Conservation (phyloP, 2,797 vertebrate species). For the Pygocentrus nattereri region DNA sequence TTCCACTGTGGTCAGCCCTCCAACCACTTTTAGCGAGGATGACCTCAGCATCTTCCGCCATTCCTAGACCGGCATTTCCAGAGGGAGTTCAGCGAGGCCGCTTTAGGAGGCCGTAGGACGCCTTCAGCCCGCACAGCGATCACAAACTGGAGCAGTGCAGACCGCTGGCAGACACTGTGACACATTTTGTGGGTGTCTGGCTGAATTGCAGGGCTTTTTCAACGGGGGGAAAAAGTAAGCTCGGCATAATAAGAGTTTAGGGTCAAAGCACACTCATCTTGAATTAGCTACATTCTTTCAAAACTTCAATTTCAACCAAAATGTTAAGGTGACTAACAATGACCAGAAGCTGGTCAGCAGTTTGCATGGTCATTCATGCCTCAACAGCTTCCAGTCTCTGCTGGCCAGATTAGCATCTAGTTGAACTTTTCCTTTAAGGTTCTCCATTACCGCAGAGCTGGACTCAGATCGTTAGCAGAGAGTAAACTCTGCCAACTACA, state of each 20-base stretch:
- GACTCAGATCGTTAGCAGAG: conserved; percentile 15
- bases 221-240: background rate
- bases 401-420: background rate
- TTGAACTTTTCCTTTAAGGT: conserved; percentile 10
- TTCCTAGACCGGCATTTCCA: conserved; percentile 18
- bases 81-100: background rate
- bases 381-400: background rate
- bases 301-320: background rate
- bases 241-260: conserved; percentile 17
- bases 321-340: background rate
- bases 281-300: background rate
- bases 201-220: background rate
- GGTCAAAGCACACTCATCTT: background rate
- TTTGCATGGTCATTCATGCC: background rate
- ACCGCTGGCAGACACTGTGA: background rate
- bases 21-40: background rate
- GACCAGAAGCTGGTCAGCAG: background rate
- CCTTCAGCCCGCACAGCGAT: background rate
- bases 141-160: background rate
- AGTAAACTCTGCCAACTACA: background rate
- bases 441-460: background rate
- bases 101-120: background rate
- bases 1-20: conserved; percentile 3
- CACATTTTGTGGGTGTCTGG: background rate
- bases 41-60: background rate